Evolutionary conservation across 2,113 vertebrate genomes (phyloP).

Genomic region (Panthera leo): DNA sequence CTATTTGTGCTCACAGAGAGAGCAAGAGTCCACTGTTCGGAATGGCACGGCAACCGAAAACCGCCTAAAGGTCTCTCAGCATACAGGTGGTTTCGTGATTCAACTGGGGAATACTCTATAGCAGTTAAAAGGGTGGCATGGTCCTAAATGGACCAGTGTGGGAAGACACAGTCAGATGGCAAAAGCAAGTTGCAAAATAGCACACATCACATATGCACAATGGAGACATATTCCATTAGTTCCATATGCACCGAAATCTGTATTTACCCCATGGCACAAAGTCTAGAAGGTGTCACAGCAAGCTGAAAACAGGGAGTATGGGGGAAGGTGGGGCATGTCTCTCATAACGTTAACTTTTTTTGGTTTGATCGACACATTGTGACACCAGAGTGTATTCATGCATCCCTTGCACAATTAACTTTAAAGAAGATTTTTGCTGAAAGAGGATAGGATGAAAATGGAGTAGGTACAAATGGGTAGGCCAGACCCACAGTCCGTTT

Average conservation of each 20-base stretch:
- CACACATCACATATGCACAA: fast-evolving
- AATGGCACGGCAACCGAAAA: neutral
- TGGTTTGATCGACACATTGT: conserved; percentile 52
- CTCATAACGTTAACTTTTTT: neutral
- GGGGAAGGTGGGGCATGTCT: neutral
- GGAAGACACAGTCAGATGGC: neutral
- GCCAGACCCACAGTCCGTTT: neutral
- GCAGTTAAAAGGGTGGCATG: conserved; percentile 31
- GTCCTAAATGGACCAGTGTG: neutral
- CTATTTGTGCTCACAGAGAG: neutral
- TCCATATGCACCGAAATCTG: neutral
- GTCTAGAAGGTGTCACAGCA: neutral
- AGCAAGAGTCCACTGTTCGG: neutral
- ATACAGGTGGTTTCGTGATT: conserved; percentile 2
- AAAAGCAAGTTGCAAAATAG: neutral
- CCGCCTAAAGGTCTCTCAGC: neutral
- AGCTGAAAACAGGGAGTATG: neutral
- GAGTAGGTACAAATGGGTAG: neutral
- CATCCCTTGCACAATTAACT: conserved; percentile 56
- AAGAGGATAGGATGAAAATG: conserved; percentile 16
- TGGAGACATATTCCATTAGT: neutral
- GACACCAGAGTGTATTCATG: conserved; percentile 46
- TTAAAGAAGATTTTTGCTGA: conserved; percentile 15
- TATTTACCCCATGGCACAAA: neutral
- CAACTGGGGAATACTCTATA: neutral